These are phyloP conservation scores for Numenius arquata DNA, from an alignment of 2,113 vertebrate species.

Conservation along the genomic window DNA sequence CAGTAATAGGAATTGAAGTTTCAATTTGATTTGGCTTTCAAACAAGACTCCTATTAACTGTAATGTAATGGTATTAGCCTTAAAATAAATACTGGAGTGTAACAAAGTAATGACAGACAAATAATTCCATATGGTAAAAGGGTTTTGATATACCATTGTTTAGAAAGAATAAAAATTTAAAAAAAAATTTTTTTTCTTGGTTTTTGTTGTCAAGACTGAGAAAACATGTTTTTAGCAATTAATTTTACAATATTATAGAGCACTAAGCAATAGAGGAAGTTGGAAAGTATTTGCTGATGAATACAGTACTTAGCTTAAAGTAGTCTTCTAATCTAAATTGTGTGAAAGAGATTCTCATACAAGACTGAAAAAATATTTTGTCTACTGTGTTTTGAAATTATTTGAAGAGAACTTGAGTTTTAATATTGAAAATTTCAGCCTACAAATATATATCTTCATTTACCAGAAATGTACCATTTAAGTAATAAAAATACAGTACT, in stretches of 20 bases:
- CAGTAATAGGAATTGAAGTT: neutral
- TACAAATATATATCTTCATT: neutral
- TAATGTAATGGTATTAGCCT: neutral
- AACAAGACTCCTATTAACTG: neutral
- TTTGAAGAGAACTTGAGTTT: neutral
- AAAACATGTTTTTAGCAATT: neutral
- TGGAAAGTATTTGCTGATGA: neutral
- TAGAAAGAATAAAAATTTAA: neutral
- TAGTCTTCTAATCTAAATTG: neutral
- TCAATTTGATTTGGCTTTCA: neutral
- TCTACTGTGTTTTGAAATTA: neutral
- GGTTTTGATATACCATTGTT: neutral
- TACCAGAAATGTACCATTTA: neutral
- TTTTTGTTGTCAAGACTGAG: neutral
- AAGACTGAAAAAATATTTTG: neutral
- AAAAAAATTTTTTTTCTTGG: neutral
- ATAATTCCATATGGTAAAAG: neutral
- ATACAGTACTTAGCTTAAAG: neutral
- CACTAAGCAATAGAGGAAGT: neutral
- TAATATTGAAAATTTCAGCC: neutral
- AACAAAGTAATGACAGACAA: neutral
- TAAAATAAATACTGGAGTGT: neutral
- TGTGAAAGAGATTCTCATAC: neutral
- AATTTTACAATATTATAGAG: neutral
- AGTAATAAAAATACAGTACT: neutral